phyloP scores from a whole-genome alignment of 2,888 invertebrate species.

The Salticus scenicus region DNA sequence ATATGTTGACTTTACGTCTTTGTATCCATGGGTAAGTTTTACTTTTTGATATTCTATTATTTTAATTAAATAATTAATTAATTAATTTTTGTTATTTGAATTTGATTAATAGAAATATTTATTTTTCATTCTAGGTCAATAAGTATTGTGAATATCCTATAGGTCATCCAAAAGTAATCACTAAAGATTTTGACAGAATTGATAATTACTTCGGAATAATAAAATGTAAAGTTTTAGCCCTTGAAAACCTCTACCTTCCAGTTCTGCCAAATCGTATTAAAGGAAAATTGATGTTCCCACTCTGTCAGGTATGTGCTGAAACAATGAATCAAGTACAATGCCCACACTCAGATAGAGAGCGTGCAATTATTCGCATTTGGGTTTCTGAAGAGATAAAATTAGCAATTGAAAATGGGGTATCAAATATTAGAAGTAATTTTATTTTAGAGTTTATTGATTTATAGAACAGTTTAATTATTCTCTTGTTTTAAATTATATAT shows the following conservation, averaged over 20 bases:
- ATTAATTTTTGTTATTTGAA: not conserved
- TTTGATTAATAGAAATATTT: not conserved
- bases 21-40: too few relatives aligned
- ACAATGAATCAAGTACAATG: not conserved
- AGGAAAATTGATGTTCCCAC: not conserved
- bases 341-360: not conserved
- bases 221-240: not conserved
- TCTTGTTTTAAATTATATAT: too few relatives aligned
- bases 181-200: not conserved
- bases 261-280: not conserved
- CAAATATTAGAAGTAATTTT: too few relatives aligned
- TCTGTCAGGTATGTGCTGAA: not conserved
- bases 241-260: not conserved
- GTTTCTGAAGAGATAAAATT: not conserved
- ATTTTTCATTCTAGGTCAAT: not conserved
- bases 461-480: too few relatives aligned
- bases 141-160: not conserved
- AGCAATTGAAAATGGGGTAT: not conserved
- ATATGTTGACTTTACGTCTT: not conserved
- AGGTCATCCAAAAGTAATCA: not conserved
- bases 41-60: too few relatives aligned
- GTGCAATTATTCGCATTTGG: not conserved
- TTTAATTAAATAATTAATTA: too few relatives aligned
- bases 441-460: too few relatives aligned
- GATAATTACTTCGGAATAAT: not conserved